Evolutionary conservation across 1,140 invertebrate species (phyloP).

Genomic region (Gonioctena quinquepunctata): DNA sequence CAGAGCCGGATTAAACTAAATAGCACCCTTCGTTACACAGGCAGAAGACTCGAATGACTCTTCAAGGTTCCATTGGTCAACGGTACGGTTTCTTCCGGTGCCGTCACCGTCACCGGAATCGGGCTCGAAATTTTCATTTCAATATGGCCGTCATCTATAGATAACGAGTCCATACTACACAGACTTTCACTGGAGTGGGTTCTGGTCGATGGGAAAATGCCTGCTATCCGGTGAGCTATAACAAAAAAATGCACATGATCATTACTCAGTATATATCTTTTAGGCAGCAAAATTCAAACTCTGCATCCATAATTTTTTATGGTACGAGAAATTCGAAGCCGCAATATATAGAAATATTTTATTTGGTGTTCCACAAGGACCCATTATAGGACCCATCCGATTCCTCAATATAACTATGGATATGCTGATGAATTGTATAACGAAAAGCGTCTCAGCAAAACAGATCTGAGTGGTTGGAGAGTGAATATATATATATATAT

Average conservation of each 20-base stretch:
- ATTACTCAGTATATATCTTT: no score
- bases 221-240: constrained; percentile 42
- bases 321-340: no score
- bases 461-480: no score
- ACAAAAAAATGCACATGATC: constrained; percentile 19
- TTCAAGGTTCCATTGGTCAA: constrained; percentile 31
- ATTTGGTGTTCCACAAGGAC: no score
- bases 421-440: no score
- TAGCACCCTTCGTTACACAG: constrained; percentile 1
- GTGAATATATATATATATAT: no score
- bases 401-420: no score
- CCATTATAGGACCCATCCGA: no score
- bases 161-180: constrained; percentile 50
- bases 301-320: no score
- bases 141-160: constrained; percentile 48
- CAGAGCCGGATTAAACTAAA: background rate
- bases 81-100: constrained; percentile 37
- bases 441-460: no score
- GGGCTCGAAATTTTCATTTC: constrained; percentile 46
- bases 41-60: constrained; percentile 2
- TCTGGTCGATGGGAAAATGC: constrained; percentile 41
- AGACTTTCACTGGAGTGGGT: constrained; percentile 51
- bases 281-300: no score
- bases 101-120: constrained; percentile 42
- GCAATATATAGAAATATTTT: no score